Conservation (phyloP, 2,797 vertebrate genomes). For the Cephalopachus bancanus region DNA sequence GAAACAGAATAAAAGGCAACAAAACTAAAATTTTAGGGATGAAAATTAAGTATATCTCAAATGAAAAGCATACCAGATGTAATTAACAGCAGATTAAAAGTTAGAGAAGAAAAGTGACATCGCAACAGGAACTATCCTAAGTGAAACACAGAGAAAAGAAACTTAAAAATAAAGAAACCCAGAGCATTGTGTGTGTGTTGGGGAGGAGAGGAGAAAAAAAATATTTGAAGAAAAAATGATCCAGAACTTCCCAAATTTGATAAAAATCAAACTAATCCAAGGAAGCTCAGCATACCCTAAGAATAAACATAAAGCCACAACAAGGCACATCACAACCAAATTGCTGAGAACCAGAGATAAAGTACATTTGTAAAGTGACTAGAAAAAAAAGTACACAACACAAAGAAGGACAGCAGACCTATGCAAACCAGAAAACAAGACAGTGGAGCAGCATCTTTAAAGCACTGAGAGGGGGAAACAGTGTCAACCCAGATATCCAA, state of each 20-base stretch:
- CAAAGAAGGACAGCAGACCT: background rate
- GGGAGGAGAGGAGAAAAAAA: background rate
- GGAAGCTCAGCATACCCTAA: background rate
- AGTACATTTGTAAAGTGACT: background rate
- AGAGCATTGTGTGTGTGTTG: background rate
- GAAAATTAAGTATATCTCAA: conserved; percentile 25
- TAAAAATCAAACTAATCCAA: conserved; percentile 17
- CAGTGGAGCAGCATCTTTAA: background rate
- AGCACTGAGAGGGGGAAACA: background rate
- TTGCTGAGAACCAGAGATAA: background rate
- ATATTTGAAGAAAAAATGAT: background rate
- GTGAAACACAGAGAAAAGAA: background rate
- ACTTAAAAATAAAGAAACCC: background rate
- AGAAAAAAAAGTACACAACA: background rate
- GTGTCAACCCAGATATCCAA: background rate
- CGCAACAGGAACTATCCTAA: conserved; percentile 29
- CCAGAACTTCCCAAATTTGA: conserved; percentile 39
- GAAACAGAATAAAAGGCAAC: conserved; percentile 29
- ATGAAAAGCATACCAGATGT: background rate
- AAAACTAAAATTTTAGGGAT: background rate
- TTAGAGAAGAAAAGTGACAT: background rate
- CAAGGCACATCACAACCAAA: background rate
- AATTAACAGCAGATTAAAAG: conserved; percentile 50
- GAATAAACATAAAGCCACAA: background rate
- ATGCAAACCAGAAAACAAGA: background rate